Base-by-base conservation (phyloP, 2,113 vertebrate species). In the Takifugu bimaculatus region DNA sequence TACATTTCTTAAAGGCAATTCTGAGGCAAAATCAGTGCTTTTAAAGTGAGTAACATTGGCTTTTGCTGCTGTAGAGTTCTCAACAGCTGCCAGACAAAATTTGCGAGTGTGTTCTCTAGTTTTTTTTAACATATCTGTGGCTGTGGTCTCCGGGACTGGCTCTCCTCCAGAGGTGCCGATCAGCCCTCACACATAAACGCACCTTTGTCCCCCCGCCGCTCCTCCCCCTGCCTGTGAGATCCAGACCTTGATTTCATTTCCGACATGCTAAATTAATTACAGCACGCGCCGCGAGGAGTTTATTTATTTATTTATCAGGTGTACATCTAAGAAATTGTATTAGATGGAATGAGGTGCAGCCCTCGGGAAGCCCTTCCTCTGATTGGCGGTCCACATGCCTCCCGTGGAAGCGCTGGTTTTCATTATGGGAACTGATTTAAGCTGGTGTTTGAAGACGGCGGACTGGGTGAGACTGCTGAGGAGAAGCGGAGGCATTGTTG, bases 291-390 rank as follows among this genome's bases (percentile, higher is more conserved):
- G 57, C 48, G 67, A 65, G 72, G 56, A 74, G 74, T 74, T 79
- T 76, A 73, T 81, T 86, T 78, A 74, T 81, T 82, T 82, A 84
- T 83, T 76, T 72, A 61, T 71, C 5, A 43, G 58, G 63, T 5
- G 47, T 76, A 82, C 85, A 79, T 82, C 55, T 50, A 50, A 80
- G 76, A 77, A 83, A 89, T 86, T 78, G 26, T 74, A 83, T 89
- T 86, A 85, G 63, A 73, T 47, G 58, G 72, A 68, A 78, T 64
- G 77, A 64, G 68, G 72, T 52, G 66, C 51, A 69, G 70, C 81
- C 67, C 50, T 2, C 3, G 74, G 81, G 84, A 80, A 56, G 42
- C 25, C 39, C 50, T 60, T 54, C 55, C 26, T 54, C 55, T 26
- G 62, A 14, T 51, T 58, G 53, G 79, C 79, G 71, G 76, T 83